Conservation (phyloP, 2,888 invertebrate species). For the Arge pagana region DNA sequence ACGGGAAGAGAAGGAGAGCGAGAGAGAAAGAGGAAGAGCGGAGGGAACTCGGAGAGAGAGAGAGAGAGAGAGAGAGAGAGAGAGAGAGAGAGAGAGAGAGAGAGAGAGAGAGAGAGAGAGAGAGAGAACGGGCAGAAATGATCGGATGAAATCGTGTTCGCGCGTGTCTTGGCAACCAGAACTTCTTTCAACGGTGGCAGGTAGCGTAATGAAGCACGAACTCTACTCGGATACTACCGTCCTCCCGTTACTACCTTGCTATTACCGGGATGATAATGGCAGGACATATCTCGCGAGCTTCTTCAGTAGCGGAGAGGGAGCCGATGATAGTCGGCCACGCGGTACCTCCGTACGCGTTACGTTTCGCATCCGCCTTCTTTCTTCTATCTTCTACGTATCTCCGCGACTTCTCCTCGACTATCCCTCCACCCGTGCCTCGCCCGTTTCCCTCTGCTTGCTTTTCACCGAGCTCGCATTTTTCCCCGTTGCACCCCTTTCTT, state of each 20-base stretch:
- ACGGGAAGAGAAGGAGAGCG: too few species aligned
- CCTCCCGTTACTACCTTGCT: conserved; percentile 14
- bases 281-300: conserved; percentile 23
- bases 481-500: too few species aligned
- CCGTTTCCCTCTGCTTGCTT: not conserved
- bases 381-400: not conserved
- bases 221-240: conserved; percentile 19
- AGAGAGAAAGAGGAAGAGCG: too few species aligned
- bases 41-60: too few species aligned
- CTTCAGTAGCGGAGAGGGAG: conserved; percentile 18
- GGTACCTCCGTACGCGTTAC: too few species aligned
- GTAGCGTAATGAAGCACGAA: conserved; percentile 24
- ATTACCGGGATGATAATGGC: conserved; percentile 26
- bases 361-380: not conserved
- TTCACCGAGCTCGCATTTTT: too few species aligned
- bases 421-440: not conserved
- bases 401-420: not conserved
- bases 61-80: too few species aligned
- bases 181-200: conserved; percentile 23
- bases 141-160: too few species aligned
- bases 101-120: too few species aligned
- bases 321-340: too few species aligned
- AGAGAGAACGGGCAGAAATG: too few species aligned
- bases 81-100: too few species aligned
- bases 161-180: conserved; percentile 20